These are phyloP conservation scores for Myotis vivesi DNA, from an alignment of 2,797 vertebrate species.

Conservation along the genomic window DNA sequence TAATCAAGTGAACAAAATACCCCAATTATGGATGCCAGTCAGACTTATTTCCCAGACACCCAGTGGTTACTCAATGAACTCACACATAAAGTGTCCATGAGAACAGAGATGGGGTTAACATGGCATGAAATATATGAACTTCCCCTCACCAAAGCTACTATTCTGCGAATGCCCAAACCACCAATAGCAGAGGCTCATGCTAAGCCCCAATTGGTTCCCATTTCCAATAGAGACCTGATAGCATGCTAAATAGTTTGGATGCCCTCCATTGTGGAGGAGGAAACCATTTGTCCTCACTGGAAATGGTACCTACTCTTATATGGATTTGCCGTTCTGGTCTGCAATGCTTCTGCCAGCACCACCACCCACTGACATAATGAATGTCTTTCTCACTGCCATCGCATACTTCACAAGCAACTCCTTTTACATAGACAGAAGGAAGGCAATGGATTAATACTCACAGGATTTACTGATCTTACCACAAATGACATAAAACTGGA, in stretches of 20 bases:
- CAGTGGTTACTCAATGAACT: neutral
- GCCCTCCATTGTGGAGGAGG: neutral
- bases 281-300: neutral
- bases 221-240: neutral
- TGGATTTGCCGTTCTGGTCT: neutral
- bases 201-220: neutral
- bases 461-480: neutral
- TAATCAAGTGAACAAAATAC: neutral
- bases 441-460: neutral
- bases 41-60: neutral
- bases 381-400: neutral
- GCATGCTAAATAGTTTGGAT: neutral
- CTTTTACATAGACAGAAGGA: neutral
- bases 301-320: constrained; percentile 23
- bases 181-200: neutral
- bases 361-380: neutral
- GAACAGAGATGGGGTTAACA: neutral
- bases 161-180: neutral
- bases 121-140: neutral
- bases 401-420: neutral
- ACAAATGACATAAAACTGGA: neutral
- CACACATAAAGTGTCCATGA: neutral
- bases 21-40: neutral
- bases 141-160: neutral
- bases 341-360: neutral